Base-by-base conservation (phyloP, 2,797 vertebrate genomes). In the Thunnus albacares region DNA sequence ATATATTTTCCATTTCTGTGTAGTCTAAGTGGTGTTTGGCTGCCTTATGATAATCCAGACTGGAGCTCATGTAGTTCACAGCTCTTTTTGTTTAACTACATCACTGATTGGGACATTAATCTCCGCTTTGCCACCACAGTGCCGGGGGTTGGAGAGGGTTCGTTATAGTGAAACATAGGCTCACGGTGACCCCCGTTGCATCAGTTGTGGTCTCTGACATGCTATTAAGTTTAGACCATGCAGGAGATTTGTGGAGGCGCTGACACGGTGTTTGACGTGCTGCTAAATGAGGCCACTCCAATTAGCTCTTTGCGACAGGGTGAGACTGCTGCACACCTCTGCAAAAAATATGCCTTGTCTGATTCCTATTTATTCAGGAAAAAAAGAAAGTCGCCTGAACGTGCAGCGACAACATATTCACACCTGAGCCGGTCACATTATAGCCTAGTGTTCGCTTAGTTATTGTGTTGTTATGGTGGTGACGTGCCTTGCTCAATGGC, bases 271-370 rank as follows among this genome's bases (percentile, higher is more conserved):
- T 85, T 88, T 94, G 94, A 95, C 93, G 92, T 85, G 85, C 83
- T 89, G 90, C 93, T 96, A 95, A 96, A 96, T 92, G 94, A 94
- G 92, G 93, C 93, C 93, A 90, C 90, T 92, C 92, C 92, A 95
- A 94, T 96, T 95, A 95, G 93, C 88, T 92, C 87, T 84, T 79
- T 75, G 91, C 61, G 85, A 89, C 89, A 87, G 77, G 87, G 86
- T 79, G 89, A 74, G 69, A 82, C 86, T 83, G 89, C 89, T 72
- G 92, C 83, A 73, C 88, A 90, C 87, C 81, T 24, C 17, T 51
- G 47, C 82, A 47, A 52, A 3, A 45, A 61, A 55, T 61, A 58
- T 41, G 11, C 43, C 6, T 38, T 6, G 51, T 22, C 35, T 47
- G 55, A 56, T 49, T 10, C 17, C 22, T 18, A 15, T 77, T 71